Evolutionary conservation across 2,888 invertebrate genomes (phyloP), one percentile per base, ranked within the genome.

Genomic region (Ochropleura leucogaster): DNA sequence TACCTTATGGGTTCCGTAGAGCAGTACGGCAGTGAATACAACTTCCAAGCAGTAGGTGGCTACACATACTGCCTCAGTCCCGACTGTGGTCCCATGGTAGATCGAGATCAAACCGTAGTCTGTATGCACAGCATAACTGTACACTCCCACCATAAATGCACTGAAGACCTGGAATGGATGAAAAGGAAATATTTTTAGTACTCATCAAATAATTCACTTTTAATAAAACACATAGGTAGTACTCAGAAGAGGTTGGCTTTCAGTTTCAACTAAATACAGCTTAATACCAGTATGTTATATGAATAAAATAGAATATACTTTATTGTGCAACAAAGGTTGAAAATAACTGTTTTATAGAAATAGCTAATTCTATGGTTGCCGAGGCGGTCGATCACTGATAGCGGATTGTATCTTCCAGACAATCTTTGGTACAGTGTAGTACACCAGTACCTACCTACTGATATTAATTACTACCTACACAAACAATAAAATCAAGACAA

Each of bases 1-100:
- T 84, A 95, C 95, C 93, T 74, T 90, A 86, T 95, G 95, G 8
- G 93, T 90, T 30, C 95, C 95, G 74, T 93, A 94, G 0, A 95
- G 85, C 5, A 95, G 87, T 0, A 91, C 9, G 0, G 79, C 86
- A 51, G 86, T 91, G 73, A 95, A 93, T 3, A 95, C 12, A 0
- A 94, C 64, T 66, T 95, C 95, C 0, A 93, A 10, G 67, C 91
- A 90, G 84, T 93, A 93, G 49, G 95, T 82, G 3, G 90, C 85
- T 6, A 95, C 76, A 80, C 93, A 91, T 0, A 92, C 59, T n/a
- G 89, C 92, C 0, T 88, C 85, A 0, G 92, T 14, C 0, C 84
- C 47, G 0, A 88, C 82, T 0, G 92, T 69, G 16, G 60, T 42
- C 0, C 83, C 93, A 60, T 92, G 92, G 79, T 90, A 91, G 14